A percentile compares a stretch with the other conserved stretches of the same genome.
Evolutionary conservation across 1,140 invertebrate species (phyloP).

Genomic region (Pachyrhynchus sulphureomaculatus): DNA sequence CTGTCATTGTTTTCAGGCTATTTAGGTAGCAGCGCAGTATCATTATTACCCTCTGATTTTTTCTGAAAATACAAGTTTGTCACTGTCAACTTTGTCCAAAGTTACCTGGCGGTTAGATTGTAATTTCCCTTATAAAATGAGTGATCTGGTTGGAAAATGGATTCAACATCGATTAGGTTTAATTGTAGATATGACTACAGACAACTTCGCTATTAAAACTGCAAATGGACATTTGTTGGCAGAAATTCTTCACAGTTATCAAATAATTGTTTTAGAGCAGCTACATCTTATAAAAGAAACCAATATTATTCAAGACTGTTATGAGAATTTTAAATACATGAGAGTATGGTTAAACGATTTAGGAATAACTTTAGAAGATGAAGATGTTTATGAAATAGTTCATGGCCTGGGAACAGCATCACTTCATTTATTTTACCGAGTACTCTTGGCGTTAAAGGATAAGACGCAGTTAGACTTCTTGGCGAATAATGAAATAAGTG

Average conservation of each 20-base stretch:
- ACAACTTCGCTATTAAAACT: slow-evolving; percentile 45
- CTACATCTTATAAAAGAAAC: slow-evolving; percentile 44
- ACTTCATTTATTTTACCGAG: slow-evolving; percentile 59
- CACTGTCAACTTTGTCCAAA: no score
- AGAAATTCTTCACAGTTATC: slow-evolving; percentile 52
- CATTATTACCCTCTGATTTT: no score
- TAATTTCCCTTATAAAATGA: slow-evolving; percentile 22
- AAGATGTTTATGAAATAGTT: slow-evolving; percentile 55
- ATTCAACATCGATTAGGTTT: slow-evolving; percentile 40
- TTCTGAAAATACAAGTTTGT: no score
- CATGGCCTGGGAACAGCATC: slow-evolving; percentile 54
- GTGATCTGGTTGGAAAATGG: slow-evolving; percentile 42
- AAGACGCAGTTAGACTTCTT: slow-evolving; percentile 45
- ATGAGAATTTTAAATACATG: slow-evolving; percentile 56
- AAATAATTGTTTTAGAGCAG: slow-evolving; percentile 51
- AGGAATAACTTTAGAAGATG: slow-evolving; percentile 53
- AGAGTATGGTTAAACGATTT: slow-evolving; percentile 55
- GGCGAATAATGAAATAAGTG: slow-evolving; percentile 23
- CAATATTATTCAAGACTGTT: slow-evolving; percentile 51
- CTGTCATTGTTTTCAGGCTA: no score
- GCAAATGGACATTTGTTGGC: slow-evolving; percentile 52
- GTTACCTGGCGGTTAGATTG: no score
- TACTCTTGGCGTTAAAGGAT: slow-evolving; percentile 60
- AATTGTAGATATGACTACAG: slow-evolving; percentile 34
- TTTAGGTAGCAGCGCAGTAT: no score